Evolutionary conservation across 2,888 invertebrate species (phyloP).

Genomic region (Acleris emargana): DNA sequence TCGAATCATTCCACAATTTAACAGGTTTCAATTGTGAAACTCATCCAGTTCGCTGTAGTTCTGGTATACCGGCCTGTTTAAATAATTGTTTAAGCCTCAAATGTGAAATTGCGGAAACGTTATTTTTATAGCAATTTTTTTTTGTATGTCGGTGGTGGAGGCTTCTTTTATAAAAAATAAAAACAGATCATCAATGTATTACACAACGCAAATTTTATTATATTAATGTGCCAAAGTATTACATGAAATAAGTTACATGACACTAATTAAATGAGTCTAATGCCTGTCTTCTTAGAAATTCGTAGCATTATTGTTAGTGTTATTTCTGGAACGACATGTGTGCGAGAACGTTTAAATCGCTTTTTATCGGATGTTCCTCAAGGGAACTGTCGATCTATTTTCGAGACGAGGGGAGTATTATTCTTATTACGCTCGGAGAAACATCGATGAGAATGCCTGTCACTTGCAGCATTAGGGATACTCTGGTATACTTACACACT

Average conservation of each 20-base stretch:
- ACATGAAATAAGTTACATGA: too few relatives aligned
- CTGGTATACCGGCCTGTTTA: background rate
- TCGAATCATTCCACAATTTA: conserved; percentile 19
- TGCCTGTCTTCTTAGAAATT: too few relatives aligned
- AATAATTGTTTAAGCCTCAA: background rate
- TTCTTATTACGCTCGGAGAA: conserved; percentile 52
- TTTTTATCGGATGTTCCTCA: conserved; percentile 65
- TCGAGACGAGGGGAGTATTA: conserved; percentile 65
- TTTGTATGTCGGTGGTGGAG: too few relatives aligned
- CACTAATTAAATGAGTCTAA: too few relatives aligned
- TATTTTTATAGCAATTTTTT: background rate
- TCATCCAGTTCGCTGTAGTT: background rate
- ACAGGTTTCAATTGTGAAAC: conserved; percentile 15
- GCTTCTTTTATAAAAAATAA: too few relatives aligned
- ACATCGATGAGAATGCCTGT: conserved; percentile 41
- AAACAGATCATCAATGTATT: too few relatives aligned
- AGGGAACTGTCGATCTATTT: conserved; percentile 76
- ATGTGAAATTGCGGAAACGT: background rate
- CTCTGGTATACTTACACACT: conserved; percentile 19
- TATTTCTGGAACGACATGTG: conserved; percentile 26
- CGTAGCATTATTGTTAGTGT: conserved; percentile 12
- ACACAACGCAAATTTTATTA: too few relatives aligned
- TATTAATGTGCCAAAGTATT: too few relatives aligned
- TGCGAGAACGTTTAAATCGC: conserved; percentile 55
- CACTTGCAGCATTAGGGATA: conserved; percentile 23